Base-by-base conservation (phyloP, 92 coral and sea anemone genomes). In the Epizoanthus scotinus region DNA sequence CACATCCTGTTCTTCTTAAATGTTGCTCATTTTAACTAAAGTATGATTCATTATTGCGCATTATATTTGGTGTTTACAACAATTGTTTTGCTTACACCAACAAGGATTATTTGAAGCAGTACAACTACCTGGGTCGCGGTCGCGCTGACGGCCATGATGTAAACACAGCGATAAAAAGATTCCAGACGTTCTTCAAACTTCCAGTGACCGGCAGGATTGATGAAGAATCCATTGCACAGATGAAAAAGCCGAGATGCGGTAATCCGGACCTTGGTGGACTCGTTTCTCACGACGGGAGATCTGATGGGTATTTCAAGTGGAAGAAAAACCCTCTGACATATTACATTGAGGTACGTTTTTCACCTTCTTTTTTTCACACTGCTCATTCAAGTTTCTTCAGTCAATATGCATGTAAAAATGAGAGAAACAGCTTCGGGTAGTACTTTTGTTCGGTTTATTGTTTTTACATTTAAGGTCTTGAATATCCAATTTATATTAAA, bases 231-330 rank as follows among this genome's bases (percentile, higher is more conserved):
- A 66, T 89, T 42, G 63, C 63, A 2, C 62, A 81, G 71, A 89
- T 89, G 58, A 85, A 81, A 38, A 20, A 40, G 29, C 85, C 92
- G 24, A 74, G 89, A 8, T 89, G 92, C 82, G 88, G 86, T 25
- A 73, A 81, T 80, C 84, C 92, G 25, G 92, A 89, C 25, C 81
- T 84, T 57, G 89, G 86, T 47, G 67, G 57, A 28, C 57, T 63
- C 5, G 87, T 84, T 1, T 26, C 69, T 42, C 74, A 12, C 12
- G 75, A 63, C 73, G 69, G 85, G 31, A 83, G 84, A 38, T 70
- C 28, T 49, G 31, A 64, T 31, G 58, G 58, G 3, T 20, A 56
- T 68, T 2, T 13, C 50, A 83, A 78, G 70, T 87, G 91, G 91
- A 8, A 70, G 2, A 87, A 83, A 65, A 58, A 70, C 5, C 84